phyloP scores from a whole-genome alignment of 2,797 vertebrate genomes.

The Thripadectes ignobilis region DNA sequence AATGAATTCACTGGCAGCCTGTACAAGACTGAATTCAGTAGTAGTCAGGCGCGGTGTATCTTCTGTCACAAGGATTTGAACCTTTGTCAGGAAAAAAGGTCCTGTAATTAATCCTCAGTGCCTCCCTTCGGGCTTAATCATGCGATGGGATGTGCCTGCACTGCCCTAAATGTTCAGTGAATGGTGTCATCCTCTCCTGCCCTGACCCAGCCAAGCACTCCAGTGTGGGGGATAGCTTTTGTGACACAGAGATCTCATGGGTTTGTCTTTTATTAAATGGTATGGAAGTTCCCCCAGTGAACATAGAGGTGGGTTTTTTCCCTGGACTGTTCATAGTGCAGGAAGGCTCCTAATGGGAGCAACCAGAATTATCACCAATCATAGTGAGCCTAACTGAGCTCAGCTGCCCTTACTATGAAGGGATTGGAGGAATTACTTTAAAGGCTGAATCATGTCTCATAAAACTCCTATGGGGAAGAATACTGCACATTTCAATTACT shows the following conservation, averaged over 20 bases:
- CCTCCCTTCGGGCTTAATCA: not conserved
- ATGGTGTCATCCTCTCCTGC: not conserved
- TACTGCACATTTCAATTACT: not conserved
- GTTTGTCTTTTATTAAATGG: not conserved
- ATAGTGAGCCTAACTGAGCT: not conserved
- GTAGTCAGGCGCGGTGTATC: not conserved
- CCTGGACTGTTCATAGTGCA: not conserved
- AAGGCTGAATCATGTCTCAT: not conserved
- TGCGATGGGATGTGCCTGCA: not conserved
- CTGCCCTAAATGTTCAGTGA: slow-evolving; percentile 36
- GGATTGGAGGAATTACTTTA: not conserved
- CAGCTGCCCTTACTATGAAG: not conserved
- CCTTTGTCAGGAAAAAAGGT: not conserved
- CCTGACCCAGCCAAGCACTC: not conserved
- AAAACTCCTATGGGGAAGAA: not conserved
- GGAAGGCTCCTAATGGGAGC: not conserved
- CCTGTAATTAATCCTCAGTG: not conserved
- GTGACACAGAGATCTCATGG: not conserved
- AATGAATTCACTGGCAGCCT: not conserved
- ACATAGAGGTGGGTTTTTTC: not conserved
- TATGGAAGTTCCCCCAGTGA: not conserved
- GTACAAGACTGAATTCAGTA: not conserved
- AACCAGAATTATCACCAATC: not conserved
- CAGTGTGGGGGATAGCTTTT: fast-evolving
- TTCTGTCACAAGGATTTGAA: not conserved